Conservation (phyloP, 2,113 vertebrate genomes). For the Barbus barbus region DNA sequence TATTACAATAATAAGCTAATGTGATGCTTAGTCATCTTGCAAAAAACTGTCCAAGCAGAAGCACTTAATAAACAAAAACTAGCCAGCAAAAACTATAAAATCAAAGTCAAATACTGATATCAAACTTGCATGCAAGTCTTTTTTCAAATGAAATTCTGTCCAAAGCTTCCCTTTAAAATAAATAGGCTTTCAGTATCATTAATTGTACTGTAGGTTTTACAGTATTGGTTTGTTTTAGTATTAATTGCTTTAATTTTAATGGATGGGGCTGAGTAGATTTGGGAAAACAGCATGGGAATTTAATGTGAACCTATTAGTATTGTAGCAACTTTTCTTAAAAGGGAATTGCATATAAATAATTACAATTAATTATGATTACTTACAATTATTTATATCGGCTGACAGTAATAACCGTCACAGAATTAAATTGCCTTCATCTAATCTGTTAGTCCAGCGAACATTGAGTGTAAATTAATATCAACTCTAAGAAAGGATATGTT, state of each 20-base stretch:
- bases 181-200: background rate
- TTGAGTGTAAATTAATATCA: too few species aligned
- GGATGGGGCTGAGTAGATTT: background rate
- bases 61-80: background rate
- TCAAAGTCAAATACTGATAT: background rate
- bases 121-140: background rate
- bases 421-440: too few species aligned
- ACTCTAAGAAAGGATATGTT: too few species aligned
- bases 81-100: background rate
- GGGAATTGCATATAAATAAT: too few species aligned
- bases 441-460: too few species aligned
- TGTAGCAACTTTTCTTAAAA: too few species aligned
- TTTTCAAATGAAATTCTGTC: background rate
- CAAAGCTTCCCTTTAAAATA: background rate
- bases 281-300: background rate
- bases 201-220: background rate
- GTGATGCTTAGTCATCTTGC: background rate
- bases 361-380: too few species aligned
- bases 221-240: background rate
- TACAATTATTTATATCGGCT: too few species aligned
- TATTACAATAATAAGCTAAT: background rate
- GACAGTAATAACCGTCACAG: too few species aligned
- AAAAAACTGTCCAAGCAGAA: background rate
- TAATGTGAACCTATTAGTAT: slow-evolving; percentile 3
- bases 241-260: background rate